These are phyloP conservation scores for Rotaria magnacalcarata DNA, from an alignment of 2,888 invertebrate species.

Conservation along the genomic window DNA sequence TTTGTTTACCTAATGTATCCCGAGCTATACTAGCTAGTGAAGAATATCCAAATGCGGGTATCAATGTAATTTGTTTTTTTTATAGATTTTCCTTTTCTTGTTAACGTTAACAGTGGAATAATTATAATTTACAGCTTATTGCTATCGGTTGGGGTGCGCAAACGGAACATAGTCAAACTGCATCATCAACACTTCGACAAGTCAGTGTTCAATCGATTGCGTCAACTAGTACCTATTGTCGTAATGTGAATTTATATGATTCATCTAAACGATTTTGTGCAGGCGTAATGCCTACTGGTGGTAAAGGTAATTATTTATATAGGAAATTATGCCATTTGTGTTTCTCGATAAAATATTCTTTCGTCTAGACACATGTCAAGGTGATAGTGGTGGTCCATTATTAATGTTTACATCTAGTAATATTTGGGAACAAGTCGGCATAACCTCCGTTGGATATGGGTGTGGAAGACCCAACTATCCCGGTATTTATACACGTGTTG, in stretches of 20 bases:
- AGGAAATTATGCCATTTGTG: background rate
- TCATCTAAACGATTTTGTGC: background rate
- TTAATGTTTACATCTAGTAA: background rate
- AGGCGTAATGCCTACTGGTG: background rate
- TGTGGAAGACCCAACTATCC: background rate
- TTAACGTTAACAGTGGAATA: no score
- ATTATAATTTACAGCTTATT: background rate
- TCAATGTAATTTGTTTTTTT: background rate
- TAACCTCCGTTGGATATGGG: background rate
- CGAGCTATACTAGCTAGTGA: background rate
- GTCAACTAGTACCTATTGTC: background rate
- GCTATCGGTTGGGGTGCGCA: constrained; percentile 9
- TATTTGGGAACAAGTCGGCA: background rate
- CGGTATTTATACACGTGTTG: background rate
- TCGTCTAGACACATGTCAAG: background rate
- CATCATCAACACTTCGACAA: background rate
- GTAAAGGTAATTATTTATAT: background rate
- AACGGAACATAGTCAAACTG: background rate
- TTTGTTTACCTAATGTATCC: constrained; percentile 1
- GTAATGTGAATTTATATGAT: background rate
- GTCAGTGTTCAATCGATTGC: background rate
- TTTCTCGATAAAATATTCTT: no score
- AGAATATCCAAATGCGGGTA: background rate
- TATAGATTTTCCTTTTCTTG: background rate
- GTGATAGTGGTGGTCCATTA: background rate